Percentiles rank a stretch among this genome's conserved stretches.
These are phyloP conservation scores for Tinamus guttatus DNA, from an alignment of 2,113 vertebrate genomes.

Conservation along the genomic window DNA sequence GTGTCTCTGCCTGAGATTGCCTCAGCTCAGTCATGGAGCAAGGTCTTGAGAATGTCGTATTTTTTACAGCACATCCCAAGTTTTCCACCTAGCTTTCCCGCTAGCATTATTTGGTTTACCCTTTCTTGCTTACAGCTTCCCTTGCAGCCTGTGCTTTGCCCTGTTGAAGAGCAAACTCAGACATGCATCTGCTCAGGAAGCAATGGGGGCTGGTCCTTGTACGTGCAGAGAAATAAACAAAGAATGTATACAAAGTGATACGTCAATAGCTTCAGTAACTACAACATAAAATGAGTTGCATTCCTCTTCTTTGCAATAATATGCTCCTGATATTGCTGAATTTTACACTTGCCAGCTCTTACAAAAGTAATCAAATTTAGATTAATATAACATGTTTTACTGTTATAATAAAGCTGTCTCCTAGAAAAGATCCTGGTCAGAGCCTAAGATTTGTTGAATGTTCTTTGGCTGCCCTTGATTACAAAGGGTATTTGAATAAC, in stretches of 20 bases:
- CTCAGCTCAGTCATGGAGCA: background rate
- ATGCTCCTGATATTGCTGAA: background rate
- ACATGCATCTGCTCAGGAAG: background rate
- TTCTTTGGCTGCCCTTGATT: background rate
- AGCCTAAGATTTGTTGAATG: background rate
- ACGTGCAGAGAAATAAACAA: background rate
- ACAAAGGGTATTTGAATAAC: background rate
- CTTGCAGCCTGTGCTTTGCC: background rate
- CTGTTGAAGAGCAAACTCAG: background rate
- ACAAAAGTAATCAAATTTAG: background rate
- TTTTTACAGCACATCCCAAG: background rate
- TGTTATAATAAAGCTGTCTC: background rate
- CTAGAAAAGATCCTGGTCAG: background rate
- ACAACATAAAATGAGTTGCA: background rate
- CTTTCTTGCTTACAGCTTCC: background rate
- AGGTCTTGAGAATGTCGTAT: background rate
- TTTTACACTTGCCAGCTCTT: background rate
- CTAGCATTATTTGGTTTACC: background rate
- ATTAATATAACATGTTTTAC: background rate
- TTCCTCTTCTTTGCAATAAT: rapidly evolving
- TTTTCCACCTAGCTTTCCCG: background rate
- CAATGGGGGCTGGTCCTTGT: rapidly evolving
- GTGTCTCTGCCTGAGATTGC: background rate
- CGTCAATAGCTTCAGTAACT: background rate
- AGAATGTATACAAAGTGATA: background rate